A percentile compares a stretch with the other conserved stretches of the same genome.
Conservation (phyloP, 1,140 invertebrate genomes). For the Xylocopa sonorina region DNA sequence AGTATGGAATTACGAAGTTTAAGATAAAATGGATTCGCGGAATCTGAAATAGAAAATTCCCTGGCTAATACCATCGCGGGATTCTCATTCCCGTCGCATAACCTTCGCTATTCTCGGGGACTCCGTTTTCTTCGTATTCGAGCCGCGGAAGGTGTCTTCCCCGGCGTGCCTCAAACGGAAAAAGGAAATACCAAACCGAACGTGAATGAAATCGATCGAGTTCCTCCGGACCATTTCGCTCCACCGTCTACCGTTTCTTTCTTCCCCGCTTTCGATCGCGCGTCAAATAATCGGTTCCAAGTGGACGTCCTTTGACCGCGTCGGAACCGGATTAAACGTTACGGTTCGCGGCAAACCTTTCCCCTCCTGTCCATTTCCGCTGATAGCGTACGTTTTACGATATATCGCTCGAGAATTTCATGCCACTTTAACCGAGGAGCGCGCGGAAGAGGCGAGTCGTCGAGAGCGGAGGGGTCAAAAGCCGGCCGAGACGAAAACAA, state of each 20-base stretch:
- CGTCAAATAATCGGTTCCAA: too few relatives aligned
- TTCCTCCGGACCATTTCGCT: constrained; percentile 41
- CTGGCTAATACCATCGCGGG: constrained; percentile 63
- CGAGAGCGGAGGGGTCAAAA: not conserved
- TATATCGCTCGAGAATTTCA: too few relatives aligned
- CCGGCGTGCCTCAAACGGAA: not conserved
- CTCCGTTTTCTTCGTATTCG: constrained; percentile 59
- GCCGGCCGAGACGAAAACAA: not conserved
- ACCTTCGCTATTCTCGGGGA: constrained; percentile 62
- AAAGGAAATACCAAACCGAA: constrained; percentile 57
- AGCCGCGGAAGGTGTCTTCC: constrained; percentile 4
- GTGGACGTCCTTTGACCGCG: too few relatives aligned
- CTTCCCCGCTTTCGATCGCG: too few relatives aligned
- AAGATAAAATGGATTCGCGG: constrained; percentile 72
- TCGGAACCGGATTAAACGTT: not conserved
- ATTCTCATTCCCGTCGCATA: constrained; percentile 66
- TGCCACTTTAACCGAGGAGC: too few relatives aligned
- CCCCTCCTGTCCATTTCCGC: too few relatives aligned
- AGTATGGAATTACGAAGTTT: constrained; percentile 68
- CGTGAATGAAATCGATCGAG: constrained; percentile 60
- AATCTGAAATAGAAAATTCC: constrained; percentile 75
- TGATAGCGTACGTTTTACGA: too few relatives aligned
- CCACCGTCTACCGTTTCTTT: not conserved
- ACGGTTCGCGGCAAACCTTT: not conserved
- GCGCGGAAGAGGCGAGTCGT: not conserved